These are phyloP conservation scores for Sebastes iracundus DNA, from an alignment of 2,797 vertebrate species.

Conservation along the genomic window DNA sequence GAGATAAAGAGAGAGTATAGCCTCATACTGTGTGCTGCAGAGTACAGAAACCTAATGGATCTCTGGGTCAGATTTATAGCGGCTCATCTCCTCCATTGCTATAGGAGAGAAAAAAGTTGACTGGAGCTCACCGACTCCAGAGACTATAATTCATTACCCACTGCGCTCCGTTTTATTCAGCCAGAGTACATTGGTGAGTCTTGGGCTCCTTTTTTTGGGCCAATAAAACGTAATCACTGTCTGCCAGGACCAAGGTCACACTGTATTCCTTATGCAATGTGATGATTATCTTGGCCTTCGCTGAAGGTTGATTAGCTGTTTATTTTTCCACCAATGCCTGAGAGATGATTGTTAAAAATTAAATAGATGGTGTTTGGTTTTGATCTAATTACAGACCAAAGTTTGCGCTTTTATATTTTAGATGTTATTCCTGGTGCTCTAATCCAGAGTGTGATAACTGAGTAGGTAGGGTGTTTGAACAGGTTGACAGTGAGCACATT, in stretches of 20 bases:
- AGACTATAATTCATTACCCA: slow-evolving; percentile 63
- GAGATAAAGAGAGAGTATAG: background rate
- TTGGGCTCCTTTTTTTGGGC: slow-evolving; percentile 41
- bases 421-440: background rate
- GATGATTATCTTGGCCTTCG: slow-evolving; percentile 63
- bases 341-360: slow-evolving; percentile 44
- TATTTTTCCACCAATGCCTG: slow-evolving; percentile 26
- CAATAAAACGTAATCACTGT: slow-evolving; percentile 73
- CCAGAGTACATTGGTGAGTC: slow-evolving; percentile 59
- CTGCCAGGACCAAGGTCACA: slow-evolving; percentile 69
- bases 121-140: slow-evolving; percentile 53
- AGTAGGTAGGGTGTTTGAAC: slow-evolving; percentile 40
- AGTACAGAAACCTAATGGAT: slow-evolving; percentile 58
- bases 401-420: slow-evolving; percentile 22
- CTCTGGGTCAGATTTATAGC: slow-evolving; percentile 68
- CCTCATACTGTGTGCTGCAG: slow-evolving; percentile 29
- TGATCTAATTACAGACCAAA: slow-evolving; percentile 25
- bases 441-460: slow-evolving; percentile 14
- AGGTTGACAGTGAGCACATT: slow-evolving; percentile 37
- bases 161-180: slow-evolving; percentile 50
- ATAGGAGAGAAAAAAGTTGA: slow-evolving; percentile 61
- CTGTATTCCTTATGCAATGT: slow-evolving; percentile 42
- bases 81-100: slow-evolving; percentile 59
- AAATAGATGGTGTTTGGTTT: slow-evolving; percentile 32
- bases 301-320: slow-evolving; percentile 63